Evolutionary conservation across 2,797 vertebrate genomes (phyloP), one percentile per base, ranked within the genome.

Genomic region (Percopsis omiscomaycus): DNA sequence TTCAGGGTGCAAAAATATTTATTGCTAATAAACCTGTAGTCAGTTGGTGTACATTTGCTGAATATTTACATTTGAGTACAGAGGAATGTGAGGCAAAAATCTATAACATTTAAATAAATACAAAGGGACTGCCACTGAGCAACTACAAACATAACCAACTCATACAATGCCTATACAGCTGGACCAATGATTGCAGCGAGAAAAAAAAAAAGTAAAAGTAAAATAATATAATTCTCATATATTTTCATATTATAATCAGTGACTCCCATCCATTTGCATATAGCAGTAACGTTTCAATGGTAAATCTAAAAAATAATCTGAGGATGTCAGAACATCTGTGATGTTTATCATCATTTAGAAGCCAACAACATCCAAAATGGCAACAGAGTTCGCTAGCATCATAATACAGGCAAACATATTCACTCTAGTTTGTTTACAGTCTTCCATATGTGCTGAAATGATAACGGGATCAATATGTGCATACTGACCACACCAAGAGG

Each of bases 1-100:
- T 56, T 63, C 89, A 91, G 91, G 93, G 93, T 94, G 93, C 93
- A 94, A 94, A 94, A 94, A 94, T 94, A 94, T 93, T 94, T 94
- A 94, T 94, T 94, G 93, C 93, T 93, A 93, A 92, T 93, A 94
- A 93, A 94, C 92, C 87, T 92, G 91, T 91, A 84, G 91, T 92
- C 92, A 92, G 91, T 91, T 87, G 88, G 90, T 92, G 92, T 92
- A 93, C 91, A 93, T 91, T 90, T 93, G 91, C 86, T 89, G 90
- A 90, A 90, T 93, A 94, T 94, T 94, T 94, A 94, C 93, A 94
- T 89, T 86, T 91, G 91, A 85, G 86, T 92, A 92, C 89, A 92
- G 86, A 89, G 88, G 88, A 89, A 91, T 79, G 91, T 90, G 88
- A 91, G 91, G 87, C 84, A 92, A 90, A 88, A 78, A 88, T 69